Evolutionary conservation across 2,888 invertebrate species (phyloP).

Genomic region (Eupithecia abbreviata): DNA sequence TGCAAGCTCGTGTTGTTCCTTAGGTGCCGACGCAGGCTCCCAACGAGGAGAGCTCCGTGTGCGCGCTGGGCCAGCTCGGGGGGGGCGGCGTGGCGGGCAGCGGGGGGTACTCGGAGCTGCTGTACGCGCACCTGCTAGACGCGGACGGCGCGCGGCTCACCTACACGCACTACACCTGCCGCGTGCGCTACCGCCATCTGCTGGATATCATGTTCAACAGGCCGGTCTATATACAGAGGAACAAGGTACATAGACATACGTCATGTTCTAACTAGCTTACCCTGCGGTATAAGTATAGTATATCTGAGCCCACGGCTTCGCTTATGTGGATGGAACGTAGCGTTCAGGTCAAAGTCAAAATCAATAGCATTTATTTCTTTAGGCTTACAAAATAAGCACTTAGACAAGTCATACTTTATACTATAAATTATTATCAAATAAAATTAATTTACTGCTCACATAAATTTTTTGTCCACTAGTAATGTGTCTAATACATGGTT

Average conservation of each 20-base stretch:
- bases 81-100: conserved; percentile 36
- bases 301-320: too few species aligned
- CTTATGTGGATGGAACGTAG: too few species aligned
- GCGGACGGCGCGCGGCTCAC: conserved; percentile 91
- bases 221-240: conserved; percentile 89
- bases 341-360: too few species aligned
- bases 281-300: too few species aligned
- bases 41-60: conserved; percentile 73
- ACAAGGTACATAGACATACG: conserved; percentile 82
- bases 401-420: too few species aligned
- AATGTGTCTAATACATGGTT: too few species aligned
- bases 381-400: too few species aligned
- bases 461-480: too few species aligned
- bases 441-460: too few species aligned
- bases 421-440: too few species aligned
- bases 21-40: conserved; percentile 90
- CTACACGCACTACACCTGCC: conserved; percentile 90
- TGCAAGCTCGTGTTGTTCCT: neutral
- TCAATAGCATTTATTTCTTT: too few species aligned
- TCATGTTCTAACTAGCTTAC: neutral
- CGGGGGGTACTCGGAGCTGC: conserved; percentile 87
- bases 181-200: conserved; percentile 88
- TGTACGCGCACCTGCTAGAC: conserved; percentile 92
- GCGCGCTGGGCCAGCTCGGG: conserved; percentile 46
- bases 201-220: conserved; percentile 92